Evolutionary conservation across 2,113 vertebrate genomes (phyloP).

Genomic region (Phylloscopus trochilus): DNA sequence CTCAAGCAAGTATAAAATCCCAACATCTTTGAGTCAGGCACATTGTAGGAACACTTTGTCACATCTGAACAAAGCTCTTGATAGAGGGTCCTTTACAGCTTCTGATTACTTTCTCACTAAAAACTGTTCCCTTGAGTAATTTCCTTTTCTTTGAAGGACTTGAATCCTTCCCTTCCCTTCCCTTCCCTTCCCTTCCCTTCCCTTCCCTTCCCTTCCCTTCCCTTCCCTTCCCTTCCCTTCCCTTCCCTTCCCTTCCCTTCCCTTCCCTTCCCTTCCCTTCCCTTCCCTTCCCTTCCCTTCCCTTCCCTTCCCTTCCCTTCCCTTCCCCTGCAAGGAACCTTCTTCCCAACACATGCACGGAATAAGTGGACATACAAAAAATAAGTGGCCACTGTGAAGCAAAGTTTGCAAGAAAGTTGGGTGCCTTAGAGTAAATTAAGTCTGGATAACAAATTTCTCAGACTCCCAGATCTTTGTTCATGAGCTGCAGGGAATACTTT

Average conservation of each 20-base stretch:
- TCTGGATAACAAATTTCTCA: neutral
- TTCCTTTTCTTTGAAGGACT: neutral
- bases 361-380: neutral
- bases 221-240: too few relatives aligned
- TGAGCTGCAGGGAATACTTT: neutral
- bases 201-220: too few relatives aligned
- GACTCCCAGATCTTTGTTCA: neutral
- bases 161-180: neutral
- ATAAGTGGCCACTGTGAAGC: neutral
- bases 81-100: neutral
- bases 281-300: too few relatives aligned
- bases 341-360: neutral
- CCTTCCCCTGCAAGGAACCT: too few relatives aligned
- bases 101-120: neutral
- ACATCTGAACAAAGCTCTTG: neutral
- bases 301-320: too few relatives aligned
- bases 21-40: neutral
- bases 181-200: too few relatives aligned
- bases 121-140: neutral
- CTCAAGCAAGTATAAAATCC: neutral
- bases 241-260: too few relatives aligned
- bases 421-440: neutral
- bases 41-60: neutral
- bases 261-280: neutral
- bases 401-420: neutral